Percentiles rank a stretch among this genome's conserved stretches.
Conservation (phyloP, 2,888 invertebrate genomes). For the Eristalis tenax region DNA sequence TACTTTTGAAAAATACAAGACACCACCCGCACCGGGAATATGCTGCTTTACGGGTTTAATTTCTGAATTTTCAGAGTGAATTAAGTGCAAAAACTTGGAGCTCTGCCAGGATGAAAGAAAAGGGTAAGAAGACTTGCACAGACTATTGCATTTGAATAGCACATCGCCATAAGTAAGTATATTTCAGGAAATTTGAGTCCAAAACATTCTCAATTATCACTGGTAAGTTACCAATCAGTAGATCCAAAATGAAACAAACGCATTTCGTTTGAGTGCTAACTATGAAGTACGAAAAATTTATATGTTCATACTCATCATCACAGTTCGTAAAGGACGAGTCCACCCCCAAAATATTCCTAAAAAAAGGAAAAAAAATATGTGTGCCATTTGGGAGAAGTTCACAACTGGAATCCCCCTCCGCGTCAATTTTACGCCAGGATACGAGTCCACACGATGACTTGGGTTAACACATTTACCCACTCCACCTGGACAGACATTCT, state of each 20-base stretch:
- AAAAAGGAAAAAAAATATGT: constrained; percentile 34
- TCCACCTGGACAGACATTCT: constrained; percentile 5
- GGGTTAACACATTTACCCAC: constrained; percentile 31
- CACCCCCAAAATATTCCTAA: too few relatives aligned
- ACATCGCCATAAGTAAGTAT: not conserved
- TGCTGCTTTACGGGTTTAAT: constrained; percentile 29
- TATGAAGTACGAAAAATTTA: not conserved
- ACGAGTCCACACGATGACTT: not conserved
- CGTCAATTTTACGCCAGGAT: not conserved
- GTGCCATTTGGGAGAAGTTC: constrained; percentile 28
- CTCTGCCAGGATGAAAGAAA: not conserved
- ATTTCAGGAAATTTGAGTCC: not conserved
- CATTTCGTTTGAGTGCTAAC: not conserved
- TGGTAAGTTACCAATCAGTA: not conserved
- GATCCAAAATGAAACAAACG: not conserved
- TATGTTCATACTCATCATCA: not conserved
- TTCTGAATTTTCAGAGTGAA: not conserved
- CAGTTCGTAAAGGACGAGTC: not conserved
- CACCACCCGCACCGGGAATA: not conserved
- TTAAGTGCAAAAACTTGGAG: constrained; percentile 20
- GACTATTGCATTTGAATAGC: not conserved
- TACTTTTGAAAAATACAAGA: not conserved
- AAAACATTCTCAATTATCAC: too few relatives aligned
- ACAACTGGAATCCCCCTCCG: constrained; percentile 16
- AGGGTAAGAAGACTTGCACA: not conserved